Conservation (phyloP, 2,797 vertebrate species). For the Spinibarbus caldwelli region DNA sequence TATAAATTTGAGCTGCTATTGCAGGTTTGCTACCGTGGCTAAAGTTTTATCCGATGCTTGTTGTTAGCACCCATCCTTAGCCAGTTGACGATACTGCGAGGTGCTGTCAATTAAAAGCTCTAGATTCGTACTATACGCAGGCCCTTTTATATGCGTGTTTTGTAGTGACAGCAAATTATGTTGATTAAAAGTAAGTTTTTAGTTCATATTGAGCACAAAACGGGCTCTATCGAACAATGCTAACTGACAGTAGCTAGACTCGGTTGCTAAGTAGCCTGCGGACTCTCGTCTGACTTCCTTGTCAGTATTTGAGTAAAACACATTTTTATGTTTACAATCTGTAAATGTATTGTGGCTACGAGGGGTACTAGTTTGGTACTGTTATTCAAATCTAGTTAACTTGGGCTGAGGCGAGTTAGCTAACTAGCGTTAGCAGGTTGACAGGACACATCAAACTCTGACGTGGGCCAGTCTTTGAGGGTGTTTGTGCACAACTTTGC, state of each 20-base stretch:
- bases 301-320: background rate
- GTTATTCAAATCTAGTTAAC: background rate
- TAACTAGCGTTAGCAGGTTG: slow-evolving; percentile 33
- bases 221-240: background rate
- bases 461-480: background rate
- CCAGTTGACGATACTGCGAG: slow-evolving; percentile 4
- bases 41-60: slow-evolving; percentile 26
- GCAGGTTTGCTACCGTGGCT: background rate
- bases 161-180: background rate
- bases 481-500: background rate
- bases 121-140: background rate
- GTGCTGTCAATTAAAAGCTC: slow-evolving; percentile 1
- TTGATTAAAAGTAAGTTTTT: background rate
- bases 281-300: background rate
- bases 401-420: background rate
- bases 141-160: background rate
- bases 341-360: background rate
- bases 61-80: slow-evolving; percentile 51
- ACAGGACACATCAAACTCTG: slow-evolving; percentile 28
- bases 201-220: background rate
- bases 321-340: background rate
- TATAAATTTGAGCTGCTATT: background rate
- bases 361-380: background rate
- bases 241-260: slow-evolving; percentile 25
- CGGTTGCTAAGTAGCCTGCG: slow-evolving; percentile 34